Evolutionary conservation across 2,797 vertebrate genomes (phyloP).

Genomic region (Rhodeus uyekii): DNA sequence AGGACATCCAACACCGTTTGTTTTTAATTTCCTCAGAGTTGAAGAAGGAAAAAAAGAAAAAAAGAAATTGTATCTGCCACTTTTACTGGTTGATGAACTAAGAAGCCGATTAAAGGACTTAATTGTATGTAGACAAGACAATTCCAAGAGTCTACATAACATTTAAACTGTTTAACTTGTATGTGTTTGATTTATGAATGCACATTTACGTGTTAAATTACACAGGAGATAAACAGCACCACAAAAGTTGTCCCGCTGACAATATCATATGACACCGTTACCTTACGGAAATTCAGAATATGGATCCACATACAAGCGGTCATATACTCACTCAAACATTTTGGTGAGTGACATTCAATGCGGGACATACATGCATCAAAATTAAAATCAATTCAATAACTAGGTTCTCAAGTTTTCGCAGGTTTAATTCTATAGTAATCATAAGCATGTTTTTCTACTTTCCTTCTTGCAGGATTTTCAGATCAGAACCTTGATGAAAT

Average conservation of each 20-base stretch:
- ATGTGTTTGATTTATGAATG: constrained; percentile 5
- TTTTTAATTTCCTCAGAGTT: constrained; percentile 72
- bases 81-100: constrained; percentile 95
- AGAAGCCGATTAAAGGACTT: constrained; percentile 92
- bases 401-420: neutral
- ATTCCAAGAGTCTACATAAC: neutral
- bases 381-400: neutral
- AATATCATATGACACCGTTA: constrained; percentile 89
- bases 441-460: constrained; percentile 27
- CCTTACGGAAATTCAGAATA: constrained; percentile 88
- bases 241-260: constrained; percentile 86
- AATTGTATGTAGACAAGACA: constrained; percentile 76
- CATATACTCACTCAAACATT: constrained; percentile 89
- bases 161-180: neutral
- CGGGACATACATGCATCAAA: neutral
- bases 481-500: constrained; percentile 95
- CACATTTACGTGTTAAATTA: neutral
- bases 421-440: neutral
- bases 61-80: constrained; percentile 90
- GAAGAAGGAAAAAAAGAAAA: constrained; percentile 86
- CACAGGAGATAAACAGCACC: constrained; percentile 87
- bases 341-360: constrained; percentile 79
- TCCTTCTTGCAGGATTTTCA: constrained; percentile 84
- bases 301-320: constrained; percentile 97
- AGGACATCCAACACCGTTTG: neutral